Base-by-base conservation (phyloP, 2,113 vertebrate species). In the Lepus americanus region DNA sequence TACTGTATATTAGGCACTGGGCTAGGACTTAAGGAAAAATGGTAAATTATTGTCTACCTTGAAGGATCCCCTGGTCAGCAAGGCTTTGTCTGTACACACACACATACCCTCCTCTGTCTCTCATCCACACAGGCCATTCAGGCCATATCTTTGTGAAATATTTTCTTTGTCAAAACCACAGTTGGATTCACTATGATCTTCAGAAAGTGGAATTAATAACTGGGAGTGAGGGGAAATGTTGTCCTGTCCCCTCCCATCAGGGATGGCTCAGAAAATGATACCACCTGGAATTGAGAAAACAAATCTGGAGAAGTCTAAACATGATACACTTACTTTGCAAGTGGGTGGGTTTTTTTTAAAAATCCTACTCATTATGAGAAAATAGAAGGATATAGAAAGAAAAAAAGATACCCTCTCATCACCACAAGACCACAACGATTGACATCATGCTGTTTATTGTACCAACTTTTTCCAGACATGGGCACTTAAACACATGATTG, bases 131-230 rank as follows among this genome's bases (percentile, higher is more conserved):
- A 79, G 0, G 11, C 25, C 12, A 5, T 22, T 39, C 53, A 83
- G n/a, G 31, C 49, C 61, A 61, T 69, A 59, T 73, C 74, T 49
- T 82, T 89, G 16, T 63, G 51, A 53, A 5, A 0, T 0, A 3
- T 79, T 87, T 90, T 87, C 31, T 19, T 64, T 44, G 80, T 85
- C 29, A 80, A 72, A 89, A n/a, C 7, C 23, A 90, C n/a, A 53
- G 4, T 69, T 83, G 11, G 13, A 25, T 74, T 90, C 17, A 44
- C 64, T 70, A 36, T 6, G 66, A 29, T 70, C 33, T 85, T 29
- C 29, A 53, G 23, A 69, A 87, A 86, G 25, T 27, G 67, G 95
- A 82, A 83, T 90, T 33, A 87, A 63, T n/a, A 44, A 79, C 67
- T 29, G 10, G 33, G 11, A 11, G 3, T 13, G 23, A 10, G 33